Conservation (phyloP, 2,113 vertebrate species). For the Oncorhynchus tshawytscha region DNA sequence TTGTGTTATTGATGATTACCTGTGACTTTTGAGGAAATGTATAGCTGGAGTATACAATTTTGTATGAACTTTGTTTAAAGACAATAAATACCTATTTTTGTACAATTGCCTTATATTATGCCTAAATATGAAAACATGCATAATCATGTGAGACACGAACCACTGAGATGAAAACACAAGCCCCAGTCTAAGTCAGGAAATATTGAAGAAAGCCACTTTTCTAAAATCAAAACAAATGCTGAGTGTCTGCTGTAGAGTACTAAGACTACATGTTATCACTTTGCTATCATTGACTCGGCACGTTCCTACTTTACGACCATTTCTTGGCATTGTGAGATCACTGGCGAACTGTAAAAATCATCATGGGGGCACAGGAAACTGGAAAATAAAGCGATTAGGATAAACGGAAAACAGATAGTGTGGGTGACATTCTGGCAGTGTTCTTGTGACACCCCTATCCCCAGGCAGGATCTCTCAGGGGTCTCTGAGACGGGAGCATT, state of each 20-base stretch:
- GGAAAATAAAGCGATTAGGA: neutral
- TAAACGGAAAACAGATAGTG: constrained; percentile 1
- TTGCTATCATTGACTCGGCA: neutral
- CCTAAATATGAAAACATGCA: neutral
- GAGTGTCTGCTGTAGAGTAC: too few relatives aligned
- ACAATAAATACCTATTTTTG: constrained; percentile 27
- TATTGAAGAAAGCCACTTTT: neutral
- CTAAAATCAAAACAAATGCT: neutral
- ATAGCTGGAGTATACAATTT: constrained; percentile 4
- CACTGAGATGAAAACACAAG: neutral
- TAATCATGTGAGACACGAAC: neutral
- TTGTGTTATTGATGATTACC: neutral
- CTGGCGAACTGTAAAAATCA: neutral
- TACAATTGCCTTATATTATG: neutral
- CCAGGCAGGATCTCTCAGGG: neutral
- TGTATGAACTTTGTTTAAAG: constrained; percentile 11
- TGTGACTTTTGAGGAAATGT: neutral
- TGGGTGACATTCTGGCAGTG: neutral
- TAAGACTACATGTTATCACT: neutral
- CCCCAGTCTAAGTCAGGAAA: neutral
- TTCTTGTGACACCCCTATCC: neutral
- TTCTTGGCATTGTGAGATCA: neutral
- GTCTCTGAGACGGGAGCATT: constrained; percentile 5
- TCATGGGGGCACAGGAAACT: neutral
- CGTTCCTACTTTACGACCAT: neutral